phyloP scores from a whole-genome alignment of 2,113 vertebrate genomes.

The Eulacestoma nigropectus region DNA sequence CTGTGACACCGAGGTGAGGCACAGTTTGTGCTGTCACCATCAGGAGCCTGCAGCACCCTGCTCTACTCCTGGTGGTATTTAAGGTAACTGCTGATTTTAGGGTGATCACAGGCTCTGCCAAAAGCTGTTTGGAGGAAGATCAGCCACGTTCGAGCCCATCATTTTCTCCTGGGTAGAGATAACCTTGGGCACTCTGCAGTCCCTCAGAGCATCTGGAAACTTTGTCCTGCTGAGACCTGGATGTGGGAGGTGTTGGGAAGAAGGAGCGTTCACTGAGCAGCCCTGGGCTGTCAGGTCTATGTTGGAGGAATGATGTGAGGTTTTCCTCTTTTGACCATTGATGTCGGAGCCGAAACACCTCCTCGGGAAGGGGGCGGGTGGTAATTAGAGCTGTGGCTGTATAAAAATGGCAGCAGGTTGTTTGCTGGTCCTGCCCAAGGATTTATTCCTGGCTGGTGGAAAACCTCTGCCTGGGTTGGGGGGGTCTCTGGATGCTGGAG shows the following conservation, averaged over 20 bases:
- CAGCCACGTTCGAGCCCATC: accelerated
- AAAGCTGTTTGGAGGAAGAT: not conserved
- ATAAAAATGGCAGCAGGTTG: not conserved
- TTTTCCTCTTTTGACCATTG: not conserved
- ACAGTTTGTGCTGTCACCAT: not conserved
- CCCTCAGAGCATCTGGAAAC: not conserved
- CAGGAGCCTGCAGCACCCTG: not conserved
- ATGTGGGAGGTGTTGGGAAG: not conserved
- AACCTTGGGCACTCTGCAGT: accelerated
- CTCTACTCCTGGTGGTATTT: not conserved
- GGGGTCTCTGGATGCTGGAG: not conserved
- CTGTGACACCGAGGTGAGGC: not conserved
- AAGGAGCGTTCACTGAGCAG: accelerated
- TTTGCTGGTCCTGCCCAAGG: not conserved
- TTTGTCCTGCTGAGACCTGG: accelerated
- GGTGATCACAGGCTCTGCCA: not conserved
- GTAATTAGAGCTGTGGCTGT: not conserved
- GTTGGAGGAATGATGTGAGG: accelerated
- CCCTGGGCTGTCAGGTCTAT: not conserved
- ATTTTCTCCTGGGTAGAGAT: accelerated
- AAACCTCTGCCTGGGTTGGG: not conserved
- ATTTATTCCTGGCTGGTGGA: not conserved
- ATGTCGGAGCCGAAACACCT: not conserved
- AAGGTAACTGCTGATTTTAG: not conserved
- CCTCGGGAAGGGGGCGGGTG: accelerated